Evolutionary conservation across 1,140 invertebrate genomes (phyloP).

Genomic region (Trichoplusia ni): DNA sequence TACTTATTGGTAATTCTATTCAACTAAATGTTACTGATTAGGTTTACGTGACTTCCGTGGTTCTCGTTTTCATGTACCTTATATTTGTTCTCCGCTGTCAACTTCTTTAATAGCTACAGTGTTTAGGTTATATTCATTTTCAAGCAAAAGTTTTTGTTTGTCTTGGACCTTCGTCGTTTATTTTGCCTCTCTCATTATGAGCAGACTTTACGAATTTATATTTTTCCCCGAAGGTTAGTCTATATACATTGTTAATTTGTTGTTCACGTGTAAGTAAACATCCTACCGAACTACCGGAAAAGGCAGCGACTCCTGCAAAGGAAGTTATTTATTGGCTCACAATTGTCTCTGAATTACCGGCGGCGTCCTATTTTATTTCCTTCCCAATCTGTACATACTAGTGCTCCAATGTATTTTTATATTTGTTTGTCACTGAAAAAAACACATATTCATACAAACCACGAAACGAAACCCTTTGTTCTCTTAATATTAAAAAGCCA

Average conservation of each 20-base stretch:
- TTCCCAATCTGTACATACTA: neutral
- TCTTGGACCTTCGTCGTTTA: no score
- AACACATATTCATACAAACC: no score
- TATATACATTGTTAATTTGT: neutral
- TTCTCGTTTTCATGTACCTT: no score
- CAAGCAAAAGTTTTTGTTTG: no score
- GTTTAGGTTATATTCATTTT: no score
- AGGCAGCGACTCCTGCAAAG: neutral
- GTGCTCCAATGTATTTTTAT: neutral
- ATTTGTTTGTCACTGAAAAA: no score
- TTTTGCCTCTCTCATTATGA: neutral
- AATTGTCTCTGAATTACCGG: neutral
- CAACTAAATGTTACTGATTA: no score
- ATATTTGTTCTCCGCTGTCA: no score
- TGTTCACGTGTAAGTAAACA: neutral
- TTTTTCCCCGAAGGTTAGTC: neutral
- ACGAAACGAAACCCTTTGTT: conserved; percentile 18
- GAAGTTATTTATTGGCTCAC: conserved; percentile 1
- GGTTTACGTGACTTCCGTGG: no score
- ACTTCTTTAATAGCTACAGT: no score
- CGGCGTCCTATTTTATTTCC: neutral
- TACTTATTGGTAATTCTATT: no score
- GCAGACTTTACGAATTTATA: neutral
- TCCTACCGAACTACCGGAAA: neutral
- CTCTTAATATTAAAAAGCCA: conserved; percentile 11